phyloP scores from a whole-genome alignment of 2,888 invertebrate species.

The Toxonevra muliebris region DNA sequence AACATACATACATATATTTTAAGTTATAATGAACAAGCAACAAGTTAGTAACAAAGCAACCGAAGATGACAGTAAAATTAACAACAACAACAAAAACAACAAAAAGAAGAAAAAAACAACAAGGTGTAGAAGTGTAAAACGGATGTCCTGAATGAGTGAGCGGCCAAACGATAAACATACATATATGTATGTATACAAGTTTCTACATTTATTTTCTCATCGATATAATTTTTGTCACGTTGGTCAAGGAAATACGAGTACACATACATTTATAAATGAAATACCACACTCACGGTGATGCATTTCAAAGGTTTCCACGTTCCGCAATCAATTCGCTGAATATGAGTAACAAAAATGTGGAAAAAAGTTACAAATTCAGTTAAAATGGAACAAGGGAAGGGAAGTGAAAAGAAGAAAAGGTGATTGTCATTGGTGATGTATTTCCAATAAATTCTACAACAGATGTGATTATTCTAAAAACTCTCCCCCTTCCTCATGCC shows the following conservation, averaged over 20 bases:
- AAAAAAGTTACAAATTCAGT: constrained; percentile 4
- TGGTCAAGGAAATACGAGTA: constrained; percentile 19
- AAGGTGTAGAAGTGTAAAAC: constrained; percentile 31
- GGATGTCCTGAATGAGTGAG: constrained; percentile 49
- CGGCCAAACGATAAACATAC: too few relatives aligned
- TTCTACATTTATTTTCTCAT: too few relatives aligned
- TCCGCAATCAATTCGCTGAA: constrained; percentile 36
- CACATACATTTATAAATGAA: not conserved
- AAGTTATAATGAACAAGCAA: constrained; percentile 6
- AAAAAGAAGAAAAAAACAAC: not conserved
- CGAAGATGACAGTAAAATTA: constrained; percentile 19
- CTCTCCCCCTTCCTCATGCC: constrained; percentile 15
- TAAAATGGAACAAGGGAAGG: constrained; percentile 2
- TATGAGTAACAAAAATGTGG: not conserved
- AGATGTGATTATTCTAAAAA: constrained; percentile 33
- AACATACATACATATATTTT: not conserved
- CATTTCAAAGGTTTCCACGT: constrained; percentile 52
- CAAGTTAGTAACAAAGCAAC: not conserved
- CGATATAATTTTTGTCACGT: not conserved
- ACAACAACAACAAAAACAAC: constrained; percentile 1
- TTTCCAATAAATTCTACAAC: constrained; percentile 24
- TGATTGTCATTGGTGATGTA: not conserved
- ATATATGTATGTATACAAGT: too few relatives aligned
- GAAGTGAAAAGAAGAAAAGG: not conserved
- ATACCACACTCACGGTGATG: constrained; percentile 19